A percentile compares a stretch with the other conserved stretches of the same genome.
Evolutionary conservation across 2,797 vertebrate genomes (phyloP).

Genomic region (Crocodylus rhombifer): DNA sequence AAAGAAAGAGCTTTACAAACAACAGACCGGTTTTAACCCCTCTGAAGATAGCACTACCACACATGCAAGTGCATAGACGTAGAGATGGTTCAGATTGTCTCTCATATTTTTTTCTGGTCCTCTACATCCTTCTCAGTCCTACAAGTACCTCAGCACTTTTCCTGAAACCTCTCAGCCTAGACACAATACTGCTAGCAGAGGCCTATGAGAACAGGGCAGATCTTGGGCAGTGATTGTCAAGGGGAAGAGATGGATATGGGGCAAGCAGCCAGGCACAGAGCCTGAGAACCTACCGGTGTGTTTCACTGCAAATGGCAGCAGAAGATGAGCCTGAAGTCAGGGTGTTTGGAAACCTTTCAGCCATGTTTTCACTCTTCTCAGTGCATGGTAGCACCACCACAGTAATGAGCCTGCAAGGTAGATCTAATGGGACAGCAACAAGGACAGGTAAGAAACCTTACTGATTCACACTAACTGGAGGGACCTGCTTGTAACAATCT

Average conservation of each 20-base stretch:
- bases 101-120: neutral
- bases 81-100: neutral
- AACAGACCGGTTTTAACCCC: neutral
- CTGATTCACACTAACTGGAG: neutral
- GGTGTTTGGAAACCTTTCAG: neutral
- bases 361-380: rapidly evolving
- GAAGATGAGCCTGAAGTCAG: neutral
- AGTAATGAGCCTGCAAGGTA: neutral
- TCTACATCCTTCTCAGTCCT: too few relatives aligned
- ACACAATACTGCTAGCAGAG: neutral
- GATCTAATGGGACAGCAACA: neutral
- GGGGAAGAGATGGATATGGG: neutral
- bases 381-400: neutral
- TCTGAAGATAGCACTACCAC: neutral
- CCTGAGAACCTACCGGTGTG: neutral
- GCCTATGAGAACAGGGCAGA: neutral
- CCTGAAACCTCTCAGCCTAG: too few relatives aligned
- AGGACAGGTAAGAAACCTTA: neutral
- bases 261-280: neutral
- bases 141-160: neutral
- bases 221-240: neutral
- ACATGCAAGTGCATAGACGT: neutral
- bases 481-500: neutral
- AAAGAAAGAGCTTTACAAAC: neutral
- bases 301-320: neutral